Base-by-base conservation (phyloP, 2,888 invertebrate species). In the Drosophila meridionalis region DNA sequence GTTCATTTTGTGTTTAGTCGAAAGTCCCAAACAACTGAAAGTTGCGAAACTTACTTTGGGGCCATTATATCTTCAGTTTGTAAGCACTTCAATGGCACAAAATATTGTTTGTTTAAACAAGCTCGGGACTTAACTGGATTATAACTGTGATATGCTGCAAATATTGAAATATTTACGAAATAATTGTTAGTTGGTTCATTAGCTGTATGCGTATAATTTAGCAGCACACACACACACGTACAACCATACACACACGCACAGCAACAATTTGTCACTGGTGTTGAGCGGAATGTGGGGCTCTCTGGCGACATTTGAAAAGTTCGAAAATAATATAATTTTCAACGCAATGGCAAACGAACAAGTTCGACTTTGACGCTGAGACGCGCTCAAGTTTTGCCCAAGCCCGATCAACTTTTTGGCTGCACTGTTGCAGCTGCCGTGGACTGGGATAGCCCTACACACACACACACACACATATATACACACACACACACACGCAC, bases 301-400 rank as follows among this genome's bases (percentile, higher is more conserved):
- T 86, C 87, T 80, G 80, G 86, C 80, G 88, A 83, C 86, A 85
- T 88, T 88, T 88, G 88, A 89, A 89, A 87, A 87, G 80, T 87
- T 87, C 50, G 61, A 83, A 87, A 89, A 87, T 89, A 87, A 89
- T 89, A 89, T 87, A 87, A 87, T 87, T 89, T 89, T 85, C 86
- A 85, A 78, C 81, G 88, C 83, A 66, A 73, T 77, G 81, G 87
- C 82, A 78, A 88, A 84, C 84, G 87, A 87, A 85, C 86, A 87
- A 84, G 88, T 84, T 84, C 81, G 86, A 88, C 85, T 77, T 69
- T 69, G 80, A 36, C 61, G 74, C 68, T 64, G 50, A 53, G 74
- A 58, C 63, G 73, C 59, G 66, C 36, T 40, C 48, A 80, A 80
- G 77, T 80, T 84, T 82, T 53, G 59, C 52, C 66, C 64, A 45